Evolutionary conservation across 2,113 vertebrate genomes (phyloP), one percentile per base, ranked within the genome.

Genomic region (Haemorhous mexicanus): DNA sequence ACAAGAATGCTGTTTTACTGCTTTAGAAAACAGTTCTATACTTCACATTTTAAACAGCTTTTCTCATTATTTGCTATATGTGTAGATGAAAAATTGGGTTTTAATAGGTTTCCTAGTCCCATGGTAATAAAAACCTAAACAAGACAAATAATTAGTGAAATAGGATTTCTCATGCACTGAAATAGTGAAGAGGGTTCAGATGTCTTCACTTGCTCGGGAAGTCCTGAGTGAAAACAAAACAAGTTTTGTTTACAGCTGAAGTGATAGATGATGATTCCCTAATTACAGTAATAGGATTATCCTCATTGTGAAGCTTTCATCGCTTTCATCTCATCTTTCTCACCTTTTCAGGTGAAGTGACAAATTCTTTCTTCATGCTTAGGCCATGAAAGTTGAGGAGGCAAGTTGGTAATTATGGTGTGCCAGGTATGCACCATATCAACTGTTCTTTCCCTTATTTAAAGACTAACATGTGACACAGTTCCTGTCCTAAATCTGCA

Each of bases 311-410:
- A 82, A 93, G 94, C 94, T 91, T 80, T 91, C 96, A 95, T 97
- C 97, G 94, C 94, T 91, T 80, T 91, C 96, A 95, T 97, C 97
- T 97, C 96, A 73, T 92, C 96, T 98, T 97, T 96, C 97, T 86
- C n/a, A 93, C 78, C 94, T 94, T 96, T 96, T 93, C 95, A 96
- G 83, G 68, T 0, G 14, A 94, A 95, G 96, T 95, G 97, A 97
- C 92, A 95, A 90, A 93, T 96, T 93, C 93, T 92, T 81, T 93
- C 86, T 91, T 93, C 49, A 15, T 43, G 68, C 49, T 95, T 93
- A 93, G 69, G 87, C 94, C 67, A 22, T 97, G 96, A 96, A 97
- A 97, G 64, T 77, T 93, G 97, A 97, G 96, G 87, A 95, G 87
- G 86, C 58, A 39, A 62, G 85, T 50, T 3, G 1, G 32, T 76